Percentiles rank a stretch among this genome's conserved stretches.
These are phyloP conservation scores for Teleogryllus occipitalis DNA, from an alignment of 1,140 invertebrate genomes.

Conservation along the genomic window DNA sequence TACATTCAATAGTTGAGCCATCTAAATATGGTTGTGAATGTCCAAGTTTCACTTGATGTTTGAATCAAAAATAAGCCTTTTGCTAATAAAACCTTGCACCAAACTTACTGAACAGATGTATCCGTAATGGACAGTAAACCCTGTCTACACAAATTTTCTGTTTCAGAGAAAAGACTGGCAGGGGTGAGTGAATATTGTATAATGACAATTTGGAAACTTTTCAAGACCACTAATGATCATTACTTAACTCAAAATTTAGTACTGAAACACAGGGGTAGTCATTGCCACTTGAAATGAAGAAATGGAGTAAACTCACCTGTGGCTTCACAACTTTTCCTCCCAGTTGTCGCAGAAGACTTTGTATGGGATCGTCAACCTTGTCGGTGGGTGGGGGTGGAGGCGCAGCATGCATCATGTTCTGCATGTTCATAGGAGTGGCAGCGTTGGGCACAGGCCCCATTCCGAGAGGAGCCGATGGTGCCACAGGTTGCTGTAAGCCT, in stretches of 20 bases:
- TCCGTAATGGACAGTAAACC: too few species aligned
- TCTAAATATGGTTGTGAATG: too few species aligned
- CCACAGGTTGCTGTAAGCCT: constrained; percentile 23
- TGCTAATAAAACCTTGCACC: too few species aligned
- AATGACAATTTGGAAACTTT: neutral
- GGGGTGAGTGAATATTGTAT: neutral
- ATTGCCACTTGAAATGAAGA: neutral
- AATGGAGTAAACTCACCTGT: neutral
- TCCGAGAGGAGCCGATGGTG: neutral
- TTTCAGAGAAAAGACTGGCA: too few species aligned
- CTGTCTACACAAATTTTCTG: too few species aligned
- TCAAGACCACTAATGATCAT: neutral
- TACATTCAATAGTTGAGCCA: too few species aligned
- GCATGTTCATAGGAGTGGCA: neutral
- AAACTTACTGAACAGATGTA: too few species aligned
- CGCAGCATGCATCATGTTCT: too few species aligned
- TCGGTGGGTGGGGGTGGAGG: neutral
- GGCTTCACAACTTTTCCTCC: constrained; percentile 27
- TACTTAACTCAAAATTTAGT: neutral
- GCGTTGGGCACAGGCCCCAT: neutral
- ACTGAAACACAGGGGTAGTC: neutral
- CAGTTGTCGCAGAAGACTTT: constrained; percentile 43
- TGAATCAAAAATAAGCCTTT: too few species aligned
- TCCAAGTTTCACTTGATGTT: too few species aligned
- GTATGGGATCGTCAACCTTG: constrained; percentile 40